Percentiles rank a stretch among this genome's conserved stretches.
These are phyloP conservation scores for Laticauda colubrina DNA, from an alignment of 2,113 vertebrate genomes.

Conservation along the genomic window DNA sequence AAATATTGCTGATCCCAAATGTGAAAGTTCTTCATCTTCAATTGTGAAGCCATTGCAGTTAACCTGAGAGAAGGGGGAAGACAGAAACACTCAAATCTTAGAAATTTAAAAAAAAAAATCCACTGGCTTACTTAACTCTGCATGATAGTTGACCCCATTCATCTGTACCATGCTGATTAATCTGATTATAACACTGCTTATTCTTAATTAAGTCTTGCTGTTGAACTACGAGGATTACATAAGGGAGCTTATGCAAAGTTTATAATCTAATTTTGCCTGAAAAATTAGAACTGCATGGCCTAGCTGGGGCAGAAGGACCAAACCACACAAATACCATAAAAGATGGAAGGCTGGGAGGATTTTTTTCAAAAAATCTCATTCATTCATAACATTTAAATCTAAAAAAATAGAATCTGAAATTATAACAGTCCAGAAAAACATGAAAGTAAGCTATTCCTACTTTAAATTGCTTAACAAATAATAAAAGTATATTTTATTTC, in stretches of 20 bases:
- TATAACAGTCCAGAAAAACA: not conserved
- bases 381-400: not conserved
- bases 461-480: not conserved
- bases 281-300: not conserved
- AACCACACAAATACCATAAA: not conserved
- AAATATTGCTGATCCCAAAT: constrained; percentile 92
- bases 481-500: not conserved
- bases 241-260: not conserved
- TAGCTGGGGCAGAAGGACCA: not conserved
- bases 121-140: not conserved
- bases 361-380: not conserved
- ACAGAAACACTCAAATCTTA: constrained; percentile 13
- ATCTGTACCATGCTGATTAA: constrained; percentile 10
- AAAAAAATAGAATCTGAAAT: not conserved
- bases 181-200: constrained; percentile 30
- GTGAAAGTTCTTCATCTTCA: constrained; percentile 94
- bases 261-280: constrained; percentile 9
- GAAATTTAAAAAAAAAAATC: not conserved
- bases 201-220: constrained; percentile 13
- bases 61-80: constrained; percentile 72
- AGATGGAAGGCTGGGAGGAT: not conserved
- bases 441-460: not conserved
- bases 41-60: constrained; percentile 97
- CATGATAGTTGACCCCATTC: not conserved
- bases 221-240: constrained; percentile 3